Evolutionary conservation across 2,888 invertebrate species (phyloP), one percentile per base, ranked within the genome.

Genomic region (Ptychoptera albimana): DNA sequence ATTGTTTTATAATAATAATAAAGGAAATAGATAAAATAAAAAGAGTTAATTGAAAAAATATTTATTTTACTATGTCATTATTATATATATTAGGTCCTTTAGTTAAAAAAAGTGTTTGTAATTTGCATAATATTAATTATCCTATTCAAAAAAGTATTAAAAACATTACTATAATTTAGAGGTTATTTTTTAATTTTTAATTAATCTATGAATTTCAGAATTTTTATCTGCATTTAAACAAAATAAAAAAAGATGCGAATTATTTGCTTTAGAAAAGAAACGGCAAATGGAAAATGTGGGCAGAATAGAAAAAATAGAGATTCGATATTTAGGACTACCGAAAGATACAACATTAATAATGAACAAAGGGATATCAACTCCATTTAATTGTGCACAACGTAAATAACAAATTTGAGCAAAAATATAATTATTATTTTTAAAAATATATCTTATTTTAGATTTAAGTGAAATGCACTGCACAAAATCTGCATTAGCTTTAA

Each of bases 361-460:
- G 93, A 97, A 97, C 61, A 87, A 83, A 60, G 70, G 77, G 51
- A 64, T 96, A 8, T 96, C 96, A 1, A 94, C 96, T 1, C 96
- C 96, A 0, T 80, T 74, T 55, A 83, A 96, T 58, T 93, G 93
- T 66, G 88, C 93, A 2, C 81, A 74, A 70, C 92, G 86, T 87
- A 68, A 72, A 77, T 65, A 15, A n/a, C 37, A 14, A n/a, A 8
- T 13, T 6, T 35, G 8, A 34, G 5, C n/a, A 11, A 34, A n/a
- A n/a, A n/a, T n/a, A n/a, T n/a, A n/a, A n/a, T n/a, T n/a, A n/a
- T n/a, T n/a, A n/a, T n/a, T n/a, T n/a, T 12, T 12, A 12, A 12
- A 36, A 36, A 12, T 48, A 23, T 5, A 23, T 50, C 14, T 45
- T 42, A 40, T 42, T 45, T 35, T 61, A 86, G 86, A 92, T 68